Conservation (phyloP, 2,113 vertebrate species). For the Ammodytes dubius region DNA sequence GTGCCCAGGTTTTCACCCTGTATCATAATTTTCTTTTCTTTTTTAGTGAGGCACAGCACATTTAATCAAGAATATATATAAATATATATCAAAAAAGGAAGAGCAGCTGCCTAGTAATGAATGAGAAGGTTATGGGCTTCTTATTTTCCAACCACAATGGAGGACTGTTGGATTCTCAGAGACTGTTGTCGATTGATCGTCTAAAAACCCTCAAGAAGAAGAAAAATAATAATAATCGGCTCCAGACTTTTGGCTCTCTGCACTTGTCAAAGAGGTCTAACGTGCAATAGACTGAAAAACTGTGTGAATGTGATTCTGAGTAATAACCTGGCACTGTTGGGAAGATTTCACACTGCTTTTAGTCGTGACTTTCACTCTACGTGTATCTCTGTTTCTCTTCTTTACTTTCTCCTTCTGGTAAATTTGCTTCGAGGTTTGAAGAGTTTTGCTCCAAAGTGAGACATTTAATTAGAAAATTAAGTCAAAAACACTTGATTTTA, state of each 20-base stretch:
- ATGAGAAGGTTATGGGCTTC: conserved; percentile 2
- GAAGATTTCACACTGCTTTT: conserved; percentile 32
- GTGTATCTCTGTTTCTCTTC: not conserved
- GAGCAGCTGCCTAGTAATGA: conserved; percentile 49
- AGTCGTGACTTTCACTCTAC: conserved; percentile 17
- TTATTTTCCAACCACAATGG: conserved; percentile 18
- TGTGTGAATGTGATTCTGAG: conserved; percentile 54
- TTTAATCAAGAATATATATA: conserved; percentile 41
- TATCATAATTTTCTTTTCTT: conserved; percentile 10
- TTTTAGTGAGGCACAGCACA: conserved; percentile 50
- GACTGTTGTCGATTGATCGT: conserved; percentile 23
- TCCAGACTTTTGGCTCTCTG: conserved; percentile 33
- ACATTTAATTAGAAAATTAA: not conserved
- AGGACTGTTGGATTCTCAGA: conserved; percentile 25
- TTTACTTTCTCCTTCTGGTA: conserved; percentile 2
- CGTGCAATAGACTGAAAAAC: conserved; percentile 74
- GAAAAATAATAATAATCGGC: not conserved
- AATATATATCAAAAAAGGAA: conserved; percentile 11
- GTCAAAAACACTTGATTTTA: not conserved
- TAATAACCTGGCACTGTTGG: conserved; percentile 46
- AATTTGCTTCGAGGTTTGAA: conserved; percentile 27
- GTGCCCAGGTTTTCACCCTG: conserved; percentile 34
- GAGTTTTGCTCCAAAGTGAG: conserved; percentile 27
- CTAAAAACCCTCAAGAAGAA: conserved; percentile 19
- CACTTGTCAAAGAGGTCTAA: conserved; percentile 57